Evolutionary conservation across 1,140 invertebrate genomes (phyloP).

Genomic region (Acyrthosiphon pisum): DNA sequence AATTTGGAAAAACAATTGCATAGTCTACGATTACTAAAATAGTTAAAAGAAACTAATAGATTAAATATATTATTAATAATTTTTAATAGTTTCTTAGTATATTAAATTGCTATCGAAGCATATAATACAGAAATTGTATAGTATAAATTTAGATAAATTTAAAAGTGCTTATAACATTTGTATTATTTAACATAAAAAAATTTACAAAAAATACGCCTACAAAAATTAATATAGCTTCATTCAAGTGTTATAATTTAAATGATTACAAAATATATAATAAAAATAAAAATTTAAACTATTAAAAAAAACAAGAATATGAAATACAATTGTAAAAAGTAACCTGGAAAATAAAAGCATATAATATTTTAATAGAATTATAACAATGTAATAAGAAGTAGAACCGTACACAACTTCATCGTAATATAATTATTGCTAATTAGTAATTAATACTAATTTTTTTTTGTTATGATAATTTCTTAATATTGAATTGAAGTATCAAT

Average conservation of each 20-base stretch:
- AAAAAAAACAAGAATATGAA: neutral
- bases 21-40: constrained; percentile 13
- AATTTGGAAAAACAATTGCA: constrained; percentile 25
- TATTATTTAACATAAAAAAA: neutral
- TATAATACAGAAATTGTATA: neutral
- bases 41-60: constrained; percentile 14
- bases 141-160: constrained; percentile 4
- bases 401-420: neutral
- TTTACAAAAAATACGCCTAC: neutral
- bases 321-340: neutral
- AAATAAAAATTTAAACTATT: neutral
- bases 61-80: constrained; percentile 29
- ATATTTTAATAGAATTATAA: constrained; percentile 2
- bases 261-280: neutral
- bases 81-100: constrained; percentile 19
- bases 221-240: neutral
- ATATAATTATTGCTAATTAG: neutral
- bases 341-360: neutral
- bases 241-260: neutral
- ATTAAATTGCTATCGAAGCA: neutral
- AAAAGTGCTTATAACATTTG: neutral
- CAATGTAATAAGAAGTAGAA: neutral
- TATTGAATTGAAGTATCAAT: neutral
- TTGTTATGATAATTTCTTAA: too few relatives aligned
- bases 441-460: neutral